Percentiles rank a stretch among this genome's conserved stretches.
Evolutionary conservation across 1,140 invertebrate species (phyloP).

Genomic region (Gryon sp.): DNA sequence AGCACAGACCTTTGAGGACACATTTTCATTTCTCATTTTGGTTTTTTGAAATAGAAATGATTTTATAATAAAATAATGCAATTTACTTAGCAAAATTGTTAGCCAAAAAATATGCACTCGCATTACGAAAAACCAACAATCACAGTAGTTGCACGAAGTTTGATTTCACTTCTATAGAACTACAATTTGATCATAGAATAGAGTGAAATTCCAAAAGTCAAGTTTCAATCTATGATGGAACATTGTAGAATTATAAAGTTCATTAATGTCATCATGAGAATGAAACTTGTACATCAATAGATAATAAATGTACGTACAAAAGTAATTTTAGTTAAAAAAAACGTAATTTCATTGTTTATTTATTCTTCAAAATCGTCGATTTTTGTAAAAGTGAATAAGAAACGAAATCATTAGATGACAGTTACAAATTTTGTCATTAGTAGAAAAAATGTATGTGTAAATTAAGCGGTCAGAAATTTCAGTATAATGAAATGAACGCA

Average conservation of each 20-base stretch:
- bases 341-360: too few species aligned
- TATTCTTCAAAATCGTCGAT: too few species aligned
- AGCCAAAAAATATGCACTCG: slow-evolving; percentile 1
- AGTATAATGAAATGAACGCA: slow-evolving; percentile 69
- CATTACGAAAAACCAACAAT: slow-evolving; percentile 25
- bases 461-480: slow-evolving; percentile 22
- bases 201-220: too few species aligned
- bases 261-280: too few species aligned
- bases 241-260: too few species aligned
- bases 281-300: neutral
- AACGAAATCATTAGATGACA: too few species aligned
- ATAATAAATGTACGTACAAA: slow-evolving; percentile 6
- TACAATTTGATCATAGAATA: too few species aligned
- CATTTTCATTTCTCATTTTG: slow-evolving; percentile 29
- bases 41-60: too few species aligned
- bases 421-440: too few species aligned
- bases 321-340: neutral
- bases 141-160: too few species aligned
- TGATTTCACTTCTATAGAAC: too few species aligned
- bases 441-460: slow-evolving; percentile 15
- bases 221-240: too few species aligned
- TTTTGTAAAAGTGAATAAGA: slow-evolving; percentile 15
- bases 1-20: slow-evolving; percentile 28
- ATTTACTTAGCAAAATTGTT: slow-evolving; percentile 9
- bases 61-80: slow-evolving; percentile 1